Percentiles rank a stretch among this genome's conserved stretches.
These are phyloP conservation scores for Drosophila emarginata DNA, from an alignment of 2,888 invertebrate genomes.

Conservation along the genomic window DNA sequence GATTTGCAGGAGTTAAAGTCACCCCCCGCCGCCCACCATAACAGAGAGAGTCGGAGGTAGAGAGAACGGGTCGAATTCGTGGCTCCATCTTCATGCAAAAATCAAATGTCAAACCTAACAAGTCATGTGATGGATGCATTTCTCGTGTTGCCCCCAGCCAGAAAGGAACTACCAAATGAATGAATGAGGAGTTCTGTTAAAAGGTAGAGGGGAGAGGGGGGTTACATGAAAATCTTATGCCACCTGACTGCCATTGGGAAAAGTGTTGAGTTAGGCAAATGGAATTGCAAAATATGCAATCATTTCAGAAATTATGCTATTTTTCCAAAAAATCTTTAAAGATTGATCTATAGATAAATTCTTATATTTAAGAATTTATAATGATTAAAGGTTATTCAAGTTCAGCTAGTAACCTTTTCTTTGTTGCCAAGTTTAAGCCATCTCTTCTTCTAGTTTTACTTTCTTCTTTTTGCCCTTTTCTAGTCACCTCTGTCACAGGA, in stretches of 20 bases:
- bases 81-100: slow-evolving; percentile 44
- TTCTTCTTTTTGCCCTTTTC: not conserved
- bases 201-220: not conserved
- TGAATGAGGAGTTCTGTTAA: not conserved
- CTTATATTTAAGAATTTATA: not conserved
- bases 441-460: not conserved
- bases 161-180: slow-evolving; percentile 6
- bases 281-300: slow-evolving; percentile 16
- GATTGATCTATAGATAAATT: too few relatives aligned
- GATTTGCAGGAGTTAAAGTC: slow-evolving; percentile 39
- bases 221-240: not conserved
- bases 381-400: not conserved
- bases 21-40: not conserved
- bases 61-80: not conserved
- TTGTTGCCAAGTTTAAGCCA: not conserved
- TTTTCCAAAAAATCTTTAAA: too few relatives aligned
- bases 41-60: not conserved
- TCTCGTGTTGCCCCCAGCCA: slow-evolving; percentile 36
- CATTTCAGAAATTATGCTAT: not conserved
- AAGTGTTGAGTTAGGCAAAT: slow-evolving; percentile 7
- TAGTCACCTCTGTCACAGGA: slow-evolving; percentile 30
- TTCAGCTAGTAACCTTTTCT: not conserved
- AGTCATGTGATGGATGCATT: slow-evolving; percentile 58
- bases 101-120: slow-evolving; percentile 57
- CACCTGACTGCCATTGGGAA: not conserved